A percentile compares a stretch with the other conserved stretches of the same genome.
Evolutionary conservation across 2,888 invertebrate species (phyloP).

Genomic region (Parnassius smintheus): DNA sequence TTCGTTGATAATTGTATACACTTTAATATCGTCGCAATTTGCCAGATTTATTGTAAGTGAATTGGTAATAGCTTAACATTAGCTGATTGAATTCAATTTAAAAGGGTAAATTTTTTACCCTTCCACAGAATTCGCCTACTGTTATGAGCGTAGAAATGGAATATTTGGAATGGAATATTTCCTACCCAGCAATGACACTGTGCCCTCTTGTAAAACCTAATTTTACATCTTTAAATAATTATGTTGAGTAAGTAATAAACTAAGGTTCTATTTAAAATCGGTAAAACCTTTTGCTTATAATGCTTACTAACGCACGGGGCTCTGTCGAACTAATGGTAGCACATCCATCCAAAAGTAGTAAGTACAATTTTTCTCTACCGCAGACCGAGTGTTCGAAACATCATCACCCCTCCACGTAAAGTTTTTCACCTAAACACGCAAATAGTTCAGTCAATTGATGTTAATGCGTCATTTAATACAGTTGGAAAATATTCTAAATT

Average conservation of each 20-base stretch:
- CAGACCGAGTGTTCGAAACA: no score
- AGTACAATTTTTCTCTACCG: no score
- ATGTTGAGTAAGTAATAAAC: constrained; percentile 48
- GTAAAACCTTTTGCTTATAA: no score
- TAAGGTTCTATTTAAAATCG: no score
- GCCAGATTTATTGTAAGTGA: constrained; percentile 57
- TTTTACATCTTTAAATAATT: constrained; percentile 44
- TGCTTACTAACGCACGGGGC: no score
- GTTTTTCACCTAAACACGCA: no score
- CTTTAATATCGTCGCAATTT: constrained; percentile 49
- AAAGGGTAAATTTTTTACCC: background rate
- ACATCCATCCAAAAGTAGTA: no score
- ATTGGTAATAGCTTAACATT: background rate
- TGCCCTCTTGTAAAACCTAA: constrained; percentile 83
- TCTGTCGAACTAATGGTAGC: no score
- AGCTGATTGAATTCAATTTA: constrained; percentile 18
- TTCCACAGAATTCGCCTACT: constrained; percentile 81
- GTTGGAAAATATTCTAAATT: no score
- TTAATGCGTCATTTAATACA: no score
- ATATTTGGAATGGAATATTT: constrained; percentile 85
- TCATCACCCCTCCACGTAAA: no score
- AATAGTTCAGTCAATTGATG: no score
- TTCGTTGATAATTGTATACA: constrained; percentile 42
- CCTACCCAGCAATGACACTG: constrained; percentile 84
- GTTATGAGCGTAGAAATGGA: constrained; percentile 87